Conservation (phyloP, 53 echinoderm and acorn worm species). For the Crossaster papposus region DNA sequence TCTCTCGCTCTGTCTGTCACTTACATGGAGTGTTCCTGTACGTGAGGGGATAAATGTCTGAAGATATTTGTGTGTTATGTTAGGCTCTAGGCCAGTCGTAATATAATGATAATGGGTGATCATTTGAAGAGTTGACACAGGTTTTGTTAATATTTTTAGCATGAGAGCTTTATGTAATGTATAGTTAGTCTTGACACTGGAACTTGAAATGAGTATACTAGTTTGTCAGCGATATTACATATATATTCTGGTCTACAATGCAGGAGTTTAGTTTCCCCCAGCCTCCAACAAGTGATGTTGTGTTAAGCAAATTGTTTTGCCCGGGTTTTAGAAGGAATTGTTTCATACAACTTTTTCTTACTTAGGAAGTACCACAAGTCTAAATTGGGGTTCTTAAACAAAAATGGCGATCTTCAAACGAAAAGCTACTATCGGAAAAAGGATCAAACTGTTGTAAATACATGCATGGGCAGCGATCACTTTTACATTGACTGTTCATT, state of each 20-base stretch:
- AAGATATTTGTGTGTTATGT: conserved; percentile 62
- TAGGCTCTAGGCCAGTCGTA: conserved; percentile 53
- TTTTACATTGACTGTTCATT: too few species aligned
- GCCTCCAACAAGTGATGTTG: not conserved
- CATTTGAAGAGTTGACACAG: conserved; percentile 30
- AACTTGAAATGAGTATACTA: not conserved
- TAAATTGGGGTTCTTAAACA: too few species aligned
- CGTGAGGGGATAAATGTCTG: conserved; percentile 56
- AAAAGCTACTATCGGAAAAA: too few species aligned
- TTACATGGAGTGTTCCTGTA: conserved; percentile 34
- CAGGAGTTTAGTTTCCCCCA: not conserved
- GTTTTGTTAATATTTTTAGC: not conserved
- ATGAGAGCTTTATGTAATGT: not conserved
- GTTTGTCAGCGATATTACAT: not conserved
- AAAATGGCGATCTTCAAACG: too few species aligned
- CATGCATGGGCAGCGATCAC: too few species aligned
- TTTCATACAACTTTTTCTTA: too few species aligned
- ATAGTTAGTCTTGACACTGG: not conserved
- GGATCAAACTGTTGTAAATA: too few species aligned
- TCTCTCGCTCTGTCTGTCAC: not conserved
- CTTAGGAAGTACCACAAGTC: too few species aligned
- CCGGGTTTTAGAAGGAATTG: too few species aligned
- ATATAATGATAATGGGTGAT: conserved; percentile 43
- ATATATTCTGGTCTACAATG: not conserved
- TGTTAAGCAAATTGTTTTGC: too few species aligned